phyloP scores from a whole-genome alignment of 2,113 vertebrate species.

The Tichodroma muraria region DNA sequence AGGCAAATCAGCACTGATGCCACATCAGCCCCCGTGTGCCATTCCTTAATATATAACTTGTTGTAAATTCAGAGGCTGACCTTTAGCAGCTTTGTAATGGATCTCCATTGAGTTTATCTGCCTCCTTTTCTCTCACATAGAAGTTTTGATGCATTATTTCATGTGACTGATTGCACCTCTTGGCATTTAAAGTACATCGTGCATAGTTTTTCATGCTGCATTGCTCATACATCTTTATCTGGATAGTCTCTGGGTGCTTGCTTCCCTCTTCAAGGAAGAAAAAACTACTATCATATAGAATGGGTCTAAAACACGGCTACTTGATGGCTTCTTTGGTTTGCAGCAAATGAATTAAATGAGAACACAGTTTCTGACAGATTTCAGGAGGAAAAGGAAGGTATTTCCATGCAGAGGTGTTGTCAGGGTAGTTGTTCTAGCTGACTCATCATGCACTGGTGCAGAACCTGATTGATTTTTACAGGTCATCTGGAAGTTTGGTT shows the following conservation, averaged over 20 bases:
- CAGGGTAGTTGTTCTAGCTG: neutral
- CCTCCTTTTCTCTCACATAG: neutral
- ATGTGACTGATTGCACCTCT: neutral
- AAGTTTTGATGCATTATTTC: neutral
- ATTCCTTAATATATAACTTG: neutral
- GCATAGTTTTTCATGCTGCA: neutral
- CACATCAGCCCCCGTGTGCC: rapidly evolving
- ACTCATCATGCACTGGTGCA: neutral
- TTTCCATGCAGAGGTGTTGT: neutral
- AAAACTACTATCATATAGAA: neutral
- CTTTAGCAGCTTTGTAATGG: neutral
- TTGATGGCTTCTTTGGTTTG: neutral
- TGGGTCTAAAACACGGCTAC: neutral
- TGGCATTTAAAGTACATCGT: neutral
- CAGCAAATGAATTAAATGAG: neutral
- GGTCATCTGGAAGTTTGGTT: neutral
- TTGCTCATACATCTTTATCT: neutral
- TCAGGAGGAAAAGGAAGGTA: neutral
- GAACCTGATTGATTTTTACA: neutral
- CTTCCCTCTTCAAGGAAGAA: neutral
- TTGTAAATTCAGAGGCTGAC: neutral
- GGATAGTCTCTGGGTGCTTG: neutral
- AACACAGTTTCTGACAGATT: neutral
- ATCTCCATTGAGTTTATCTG: neutral
- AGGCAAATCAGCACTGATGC: neutral